Conservation (phyloP, 1,140 invertebrate species). For the Littorina saxatilis region DNA sequence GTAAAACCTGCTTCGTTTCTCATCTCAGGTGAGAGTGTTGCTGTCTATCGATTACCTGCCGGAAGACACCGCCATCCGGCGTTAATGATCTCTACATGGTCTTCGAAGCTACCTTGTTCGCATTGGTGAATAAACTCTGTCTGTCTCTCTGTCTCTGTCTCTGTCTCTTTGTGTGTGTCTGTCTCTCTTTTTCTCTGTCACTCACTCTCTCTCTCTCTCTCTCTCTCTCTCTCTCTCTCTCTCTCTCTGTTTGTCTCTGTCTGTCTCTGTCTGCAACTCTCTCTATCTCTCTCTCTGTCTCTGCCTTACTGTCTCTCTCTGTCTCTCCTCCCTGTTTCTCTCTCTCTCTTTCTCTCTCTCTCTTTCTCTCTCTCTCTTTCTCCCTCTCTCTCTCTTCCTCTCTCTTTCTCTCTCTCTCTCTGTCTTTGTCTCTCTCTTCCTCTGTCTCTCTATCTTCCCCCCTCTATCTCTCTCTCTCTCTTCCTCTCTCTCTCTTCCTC, state of each 20-base stretch:
- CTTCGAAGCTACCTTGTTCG: too few species aligned
- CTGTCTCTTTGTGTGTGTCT: slow-evolving; percentile 9
- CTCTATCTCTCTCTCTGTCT: slow-evolving; percentile 26
- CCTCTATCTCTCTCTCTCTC: too few species aligned
- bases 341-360: too few species aligned
- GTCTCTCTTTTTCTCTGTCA: neutral
- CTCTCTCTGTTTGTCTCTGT: slow-evolving; percentile 16
- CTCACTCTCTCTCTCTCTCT: slow-evolving; percentile 26
- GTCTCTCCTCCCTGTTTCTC: too few species aligned
- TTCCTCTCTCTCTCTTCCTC: slow-evolving; percentile 30
- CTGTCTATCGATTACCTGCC: too few species aligned
- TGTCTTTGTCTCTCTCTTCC: too few species aligned
- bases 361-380: slow-evolving; percentile 19
- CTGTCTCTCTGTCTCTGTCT: slow-evolving; percentile 13
- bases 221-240: slow-evolving; percentile 23
- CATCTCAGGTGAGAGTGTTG: too few species aligned
- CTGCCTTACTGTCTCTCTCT: slow-evolving; percentile 3
- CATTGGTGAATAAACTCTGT: too few species aligned
- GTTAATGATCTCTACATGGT: too few species aligned
- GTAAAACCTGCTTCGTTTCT: too few species aligned
- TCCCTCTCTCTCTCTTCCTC: slow-evolving; percentile 39
- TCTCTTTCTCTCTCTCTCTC: slow-evolving; percentile 29
- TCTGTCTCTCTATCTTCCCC: neutral
- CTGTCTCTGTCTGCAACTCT: slow-evolving; percentile 26
- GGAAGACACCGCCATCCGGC: too few species aligned